A percentile compares a stretch with the other conserved stretches of the same genome.
Evolutionary conservation across 2,888 invertebrate species (phyloP).

Genomic region (Eudasyphora cyanicolor): DNA sequence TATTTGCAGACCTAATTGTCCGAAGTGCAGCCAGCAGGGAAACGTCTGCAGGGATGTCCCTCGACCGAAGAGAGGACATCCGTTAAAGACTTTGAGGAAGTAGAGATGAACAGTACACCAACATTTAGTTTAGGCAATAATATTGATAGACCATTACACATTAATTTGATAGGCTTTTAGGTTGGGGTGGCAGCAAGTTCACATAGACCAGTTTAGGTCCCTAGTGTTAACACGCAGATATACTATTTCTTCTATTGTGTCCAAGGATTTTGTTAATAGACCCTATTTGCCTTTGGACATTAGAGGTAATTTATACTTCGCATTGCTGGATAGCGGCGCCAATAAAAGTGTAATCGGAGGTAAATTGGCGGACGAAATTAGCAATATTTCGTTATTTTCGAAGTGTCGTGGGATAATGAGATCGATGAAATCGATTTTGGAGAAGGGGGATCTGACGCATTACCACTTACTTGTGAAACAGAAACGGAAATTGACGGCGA

Average conservation of each 20-base stretch:
- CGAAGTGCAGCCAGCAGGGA: slow-evolving; percentile 2
- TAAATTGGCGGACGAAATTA: not conserved
- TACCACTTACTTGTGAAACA: not conserved
- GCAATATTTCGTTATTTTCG: not conserved
- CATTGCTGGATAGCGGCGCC: too few relatives aligned
- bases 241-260: not conserved
- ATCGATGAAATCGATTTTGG: not conserved
- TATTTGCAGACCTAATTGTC: slow-evolving; percentile 9
- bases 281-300: not conserved
- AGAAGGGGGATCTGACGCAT: not conserved
- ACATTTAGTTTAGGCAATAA: too few relatives aligned
- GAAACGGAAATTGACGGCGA: not conserved
- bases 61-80: not conserved
- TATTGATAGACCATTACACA: too few relatives aligned
- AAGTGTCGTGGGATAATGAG: not conserved
- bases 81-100: too few relatives aligned
- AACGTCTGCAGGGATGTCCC: not conserved
- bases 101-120: too few relatives aligned
- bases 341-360: too few relatives aligned
- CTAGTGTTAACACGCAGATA: too few relatives aligned
- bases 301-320: not conserved
- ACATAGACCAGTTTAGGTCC: too few relatives aligned
- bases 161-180: too few relatives aligned
- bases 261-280: not conserved
- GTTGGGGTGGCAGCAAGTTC: too few relatives aligned